Evolutionary conservation across 2,888 invertebrate species (phyloP).

Genomic region (Leptinotarsa haldemani): DNA sequence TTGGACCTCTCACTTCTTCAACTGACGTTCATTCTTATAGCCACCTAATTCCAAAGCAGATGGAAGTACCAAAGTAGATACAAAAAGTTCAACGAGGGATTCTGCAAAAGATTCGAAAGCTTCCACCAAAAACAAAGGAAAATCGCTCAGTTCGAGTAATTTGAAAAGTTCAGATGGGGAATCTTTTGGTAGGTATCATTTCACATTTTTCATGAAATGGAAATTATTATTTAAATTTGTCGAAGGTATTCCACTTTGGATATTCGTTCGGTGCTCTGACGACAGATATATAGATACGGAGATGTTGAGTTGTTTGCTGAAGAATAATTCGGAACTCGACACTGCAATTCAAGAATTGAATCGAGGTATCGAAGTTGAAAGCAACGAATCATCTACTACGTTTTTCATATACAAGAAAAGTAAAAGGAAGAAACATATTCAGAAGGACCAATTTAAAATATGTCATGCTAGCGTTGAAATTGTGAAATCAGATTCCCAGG

Average conservation of each 20-base stretch:
- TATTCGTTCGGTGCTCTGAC: constrained; percentile 34
- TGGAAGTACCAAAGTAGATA: background rate
- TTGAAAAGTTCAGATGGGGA: background rate
- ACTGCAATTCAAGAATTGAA: constrained; percentile 27
- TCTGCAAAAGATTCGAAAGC: constrained; percentile 34
- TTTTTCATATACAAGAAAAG: constrained; percentile 40
- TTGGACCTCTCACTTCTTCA: too few relatives aligned
- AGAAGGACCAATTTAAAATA: background rate
- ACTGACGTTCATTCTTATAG: background rate
- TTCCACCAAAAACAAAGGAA: constrained; percentile 29
- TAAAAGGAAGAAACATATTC: constrained; percentile 1
- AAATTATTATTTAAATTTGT: background rate
- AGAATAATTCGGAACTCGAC: constrained; percentile 30
- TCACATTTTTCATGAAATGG: background rate
- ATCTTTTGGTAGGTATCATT: background rate
- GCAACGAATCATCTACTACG: constrained; percentile 33
- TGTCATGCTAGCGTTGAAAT: background rate
- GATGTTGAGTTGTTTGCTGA: constrained; percentile 31
- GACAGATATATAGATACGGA: constrained; percentile 36
- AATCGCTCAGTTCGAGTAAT: background rate
- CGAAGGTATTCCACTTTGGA: constrained; percentile 31
- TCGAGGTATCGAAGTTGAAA: constrained; percentile 22
- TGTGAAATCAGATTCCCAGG: constrained; percentile 1
- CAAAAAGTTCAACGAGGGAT: constrained; percentile 33
- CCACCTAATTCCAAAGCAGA: background rate